Evolutionary conservation across 2,797 vertebrate species (phyloP).

Genomic region (Ibycter americanus): DNA sequence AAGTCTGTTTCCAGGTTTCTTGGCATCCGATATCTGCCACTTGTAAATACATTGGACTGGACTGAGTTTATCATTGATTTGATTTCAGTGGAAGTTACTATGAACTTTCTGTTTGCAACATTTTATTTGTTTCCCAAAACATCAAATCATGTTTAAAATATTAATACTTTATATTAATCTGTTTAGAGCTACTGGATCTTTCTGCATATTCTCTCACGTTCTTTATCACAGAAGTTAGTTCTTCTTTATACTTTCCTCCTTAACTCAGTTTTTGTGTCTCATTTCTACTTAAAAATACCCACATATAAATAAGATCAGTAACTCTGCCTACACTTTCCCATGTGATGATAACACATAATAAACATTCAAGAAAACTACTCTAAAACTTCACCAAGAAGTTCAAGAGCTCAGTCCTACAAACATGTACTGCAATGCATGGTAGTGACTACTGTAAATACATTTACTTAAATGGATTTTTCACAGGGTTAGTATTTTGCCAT

Average conservation of each 20-base stretch:
- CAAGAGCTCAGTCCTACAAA: not conserved
- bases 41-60: not conserved
- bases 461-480: not conserved
- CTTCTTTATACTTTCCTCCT: not conserved
- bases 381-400: not conserved
- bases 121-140: not conserved
- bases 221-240: not conserved
- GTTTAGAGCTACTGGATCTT: not conserved
- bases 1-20: not conserved
- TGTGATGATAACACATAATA: not conserved
- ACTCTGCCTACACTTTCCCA: not conserved
- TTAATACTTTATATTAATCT: not conserved
- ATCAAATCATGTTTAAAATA: not conserved
- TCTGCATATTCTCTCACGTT: not conserved
- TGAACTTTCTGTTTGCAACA: not conserved
- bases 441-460: not conserved
- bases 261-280: not conserved
- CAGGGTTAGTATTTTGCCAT: not conserved
- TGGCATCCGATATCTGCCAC: not conserved
- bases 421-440: not conserved
- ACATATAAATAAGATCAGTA: not conserved
- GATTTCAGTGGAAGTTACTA: not conserved
- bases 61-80: not conserved
- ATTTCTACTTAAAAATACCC: not conserved
- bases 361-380: not conserved